Percentiles rank a stretch among this genome's conserved stretches.
Evolutionary conservation across 2,113 vertebrate species (phyloP).

Genomic region (Odontophorus gujanensis): DNA sequence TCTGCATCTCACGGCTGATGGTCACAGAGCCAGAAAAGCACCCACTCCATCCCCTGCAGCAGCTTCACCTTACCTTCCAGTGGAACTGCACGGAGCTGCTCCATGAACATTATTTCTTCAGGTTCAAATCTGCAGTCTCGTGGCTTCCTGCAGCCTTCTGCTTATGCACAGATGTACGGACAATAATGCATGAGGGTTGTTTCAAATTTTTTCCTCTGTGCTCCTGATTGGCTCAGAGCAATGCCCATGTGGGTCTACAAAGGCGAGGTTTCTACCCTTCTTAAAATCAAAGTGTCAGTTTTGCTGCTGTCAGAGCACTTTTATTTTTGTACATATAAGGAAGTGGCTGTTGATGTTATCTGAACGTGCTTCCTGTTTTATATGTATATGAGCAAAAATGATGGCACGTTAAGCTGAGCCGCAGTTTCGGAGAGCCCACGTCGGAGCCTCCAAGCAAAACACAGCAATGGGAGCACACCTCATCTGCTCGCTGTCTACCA

Average conservation of each 20-base stretch:
- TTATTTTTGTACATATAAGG: conserved; percentile 80
- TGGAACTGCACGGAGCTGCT: conserved; percentile 41
- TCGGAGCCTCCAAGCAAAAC: not conserved
- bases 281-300: conserved; percentile 53
- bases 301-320: conserved; percentile 60
- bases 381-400: conserved; percentile 64
- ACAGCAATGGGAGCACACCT: not conserved
- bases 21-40: not conserved
- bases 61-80: conserved; percentile 63
- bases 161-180: not conserved
- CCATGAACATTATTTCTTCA: conserved; percentile 43
- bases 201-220: not conserved
- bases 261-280: not conserved
- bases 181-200: not conserved
- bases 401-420: conserved; percentile 19
- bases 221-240: not conserved
- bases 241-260: conserved; percentile 20
- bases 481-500: not conserved
- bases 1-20: not conserved
- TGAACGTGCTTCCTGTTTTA: conserved; percentile 76
- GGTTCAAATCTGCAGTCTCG: not conserved
- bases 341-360: conserved; percentile 78
- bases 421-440: not conserved
- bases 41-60: not conserved
- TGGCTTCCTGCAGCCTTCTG: not conserved